Evolutionary conservation across 1,140 invertebrate genomes (phyloP), one percentile per base, ranked within the genome.

Genomic region (Holotrichia oblita): DNA sequence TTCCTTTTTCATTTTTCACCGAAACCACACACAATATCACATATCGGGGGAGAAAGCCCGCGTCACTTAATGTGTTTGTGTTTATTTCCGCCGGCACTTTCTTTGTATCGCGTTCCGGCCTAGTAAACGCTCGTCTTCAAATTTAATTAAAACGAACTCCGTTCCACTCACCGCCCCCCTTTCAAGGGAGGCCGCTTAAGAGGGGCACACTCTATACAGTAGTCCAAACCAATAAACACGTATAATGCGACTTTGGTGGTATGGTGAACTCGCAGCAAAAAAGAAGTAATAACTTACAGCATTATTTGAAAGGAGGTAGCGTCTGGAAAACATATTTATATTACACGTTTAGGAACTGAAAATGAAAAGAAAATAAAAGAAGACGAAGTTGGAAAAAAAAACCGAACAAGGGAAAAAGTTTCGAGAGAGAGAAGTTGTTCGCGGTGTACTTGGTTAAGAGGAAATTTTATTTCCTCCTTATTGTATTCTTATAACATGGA

Each of bases 211-310:
- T 4, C 27, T 34, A 34, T 17, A 48, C 10, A 48, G n/a, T 17
- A 17, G 44, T 48, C n/a, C n/a, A 48, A 48, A 17, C 44, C 44
- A 10, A 48, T 48, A 48, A 17, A 48, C 44, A 17, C 44, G 44
- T 17, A 48, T 48, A 17, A 34, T 34, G 27, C 27, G 27, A 34
- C 27, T 2, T 34, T 34, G 27, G 27, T 34, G 27, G 27, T 34
- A 34, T 34, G 27, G 27, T 34, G 27, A 34, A 34, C 10, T 10
- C 10, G n/a, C 2, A 48, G 44, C 44, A 48, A 17, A 48, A 48
- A 48, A 48, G n/a, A 48, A 48, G 44, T 48, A 48, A 48, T 48
- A 48, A 48, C 44, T 48, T 48, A 48, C 44, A 6, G 44, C 44
- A 48, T 48, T 48, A 48, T 48, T 48, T 17, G 44, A 48, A 48